These are phyloP conservation scores for Andrena fulva DNA, from an alignment of 2,888 invertebrate species.

Conservation along the genomic window DNA sequence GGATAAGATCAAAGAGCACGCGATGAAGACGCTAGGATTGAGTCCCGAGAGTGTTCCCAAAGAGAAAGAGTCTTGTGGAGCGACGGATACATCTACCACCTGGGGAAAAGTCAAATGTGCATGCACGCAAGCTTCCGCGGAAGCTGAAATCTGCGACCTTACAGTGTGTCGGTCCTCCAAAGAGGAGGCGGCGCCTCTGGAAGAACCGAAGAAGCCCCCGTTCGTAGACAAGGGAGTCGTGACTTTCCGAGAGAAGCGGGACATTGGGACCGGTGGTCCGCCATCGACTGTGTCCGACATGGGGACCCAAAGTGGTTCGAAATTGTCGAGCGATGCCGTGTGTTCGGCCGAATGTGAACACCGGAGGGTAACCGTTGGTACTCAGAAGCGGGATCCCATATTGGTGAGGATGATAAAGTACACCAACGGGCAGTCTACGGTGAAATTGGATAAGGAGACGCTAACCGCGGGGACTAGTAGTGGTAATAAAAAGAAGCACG, in stretches of 20 bases:
- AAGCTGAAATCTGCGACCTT: not conserved
- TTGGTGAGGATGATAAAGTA: conserved; percentile 59
- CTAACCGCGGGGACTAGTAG: not conserved
- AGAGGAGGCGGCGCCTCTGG: not conserved
- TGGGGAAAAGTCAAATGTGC: not conserved
- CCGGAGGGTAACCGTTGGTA: conserved; percentile 40
- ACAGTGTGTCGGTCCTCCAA: not conserved
- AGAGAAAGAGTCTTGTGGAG: not conserved
- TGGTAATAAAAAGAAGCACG: not conserved
- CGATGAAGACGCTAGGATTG: conserved; percentile 21
- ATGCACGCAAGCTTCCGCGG: not conserved
- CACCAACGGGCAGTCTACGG: conserved; percentile 10
- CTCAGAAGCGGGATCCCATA: conserved; percentile 64
- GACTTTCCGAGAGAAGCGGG: conserved; percentile 7
- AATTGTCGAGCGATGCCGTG: not conserved
- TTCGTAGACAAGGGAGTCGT: conserved; percentile 33
- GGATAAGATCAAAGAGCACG: conserved; percentile 43
- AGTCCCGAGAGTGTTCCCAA: not conserved
- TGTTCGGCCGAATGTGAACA: not conserved
- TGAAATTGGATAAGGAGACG: conserved; percentile 48
- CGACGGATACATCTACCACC: not conserved
- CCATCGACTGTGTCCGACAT: conserved; percentile 11
- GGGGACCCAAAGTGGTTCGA: conserved; percentile 25
- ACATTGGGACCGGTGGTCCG: conserved; percentile 30
- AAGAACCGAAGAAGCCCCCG: not conserved